Base-by-base conservation (phyloP, 2,797 vertebrate species). In the Sciaenops ocellatus region DNA sequence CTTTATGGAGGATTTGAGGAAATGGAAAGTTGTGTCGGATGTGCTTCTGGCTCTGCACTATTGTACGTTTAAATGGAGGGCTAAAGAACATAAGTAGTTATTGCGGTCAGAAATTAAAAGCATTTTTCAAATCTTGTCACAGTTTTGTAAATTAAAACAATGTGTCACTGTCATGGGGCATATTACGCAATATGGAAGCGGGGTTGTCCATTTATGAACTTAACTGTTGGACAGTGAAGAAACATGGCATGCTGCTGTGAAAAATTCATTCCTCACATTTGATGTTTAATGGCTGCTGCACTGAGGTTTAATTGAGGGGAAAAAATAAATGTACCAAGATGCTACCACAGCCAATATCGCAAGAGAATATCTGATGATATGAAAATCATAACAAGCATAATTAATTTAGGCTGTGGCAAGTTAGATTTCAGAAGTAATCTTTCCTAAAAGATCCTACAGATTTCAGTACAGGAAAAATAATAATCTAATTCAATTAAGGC, bases 121-220 rank as follows among this genome's bases (percentile, higher is more conserved):
- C 76, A 84, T 89, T 87, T 86, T 78, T 90, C 74, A 90, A 79
- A 76, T 61, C 44, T 76, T 81, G 76, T 81, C 75, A 66, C 69
- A n/a, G 12, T 73, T 79, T 63, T 65, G 47, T 63, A 69, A 85
- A 88, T 88, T 78, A 89, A 87, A 88, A 82, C 79, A 64, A 67
- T 82, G 66, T 30, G 60, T 89, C 83, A 82, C 52, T 75, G 83
- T 78, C 75, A 62, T 24, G 50, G 47, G 41, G 47, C 24, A 11
- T n/a, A 54, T 77, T 44, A 26, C n/a, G 24, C 50, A 67, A 66
- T 38, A 70, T 1, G 3, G 70, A 67, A 30, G 59, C 67, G 17
- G 30, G 46, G 17, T n/a, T 81, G 38, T 48, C 52, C 46, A 61
- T 71, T 81, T 77, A 61, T 78, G 67, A 82, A 60, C 52, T 41